Evolutionary conservation across 1,140 invertebrate species (phyloP).

Genomic region (Ceratina calcarata): DNA sequence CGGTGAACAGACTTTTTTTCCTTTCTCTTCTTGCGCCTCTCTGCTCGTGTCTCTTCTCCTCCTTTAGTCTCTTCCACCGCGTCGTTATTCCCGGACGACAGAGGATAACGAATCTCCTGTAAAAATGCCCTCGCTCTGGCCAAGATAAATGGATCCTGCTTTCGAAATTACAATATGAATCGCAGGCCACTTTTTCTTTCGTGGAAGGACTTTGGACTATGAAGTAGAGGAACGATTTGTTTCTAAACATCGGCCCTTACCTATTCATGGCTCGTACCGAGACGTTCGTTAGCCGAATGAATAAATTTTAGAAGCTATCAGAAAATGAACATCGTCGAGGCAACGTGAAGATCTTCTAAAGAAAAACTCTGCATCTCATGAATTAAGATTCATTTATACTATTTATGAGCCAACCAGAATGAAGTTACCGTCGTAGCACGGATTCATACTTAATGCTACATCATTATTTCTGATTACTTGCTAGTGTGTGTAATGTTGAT

Average conservation of each 20-base stretch:
- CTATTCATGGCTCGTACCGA: constrained; percentile 54
- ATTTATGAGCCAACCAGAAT: too few relatives aligned
- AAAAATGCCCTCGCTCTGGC: constrained; percentile 32
- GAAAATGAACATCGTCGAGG: too few relatives aligned
- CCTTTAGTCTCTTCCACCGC: not conserved
- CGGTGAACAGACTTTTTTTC: constrained; percentile 27
- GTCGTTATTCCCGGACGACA: constrained; percentile 22
- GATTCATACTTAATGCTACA: too few relatives aligned
- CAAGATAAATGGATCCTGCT: constrained; percentile 62
- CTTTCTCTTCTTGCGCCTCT: not conserved
- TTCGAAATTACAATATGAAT: constrained; percentile 66
- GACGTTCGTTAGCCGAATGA: constrained; percentile 45
- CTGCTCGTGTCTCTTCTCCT: not conserved
- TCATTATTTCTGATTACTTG: too few relatives aligned
- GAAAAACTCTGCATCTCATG: too few relatives aligned
- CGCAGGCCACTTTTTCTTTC: constrained; percentile 44
- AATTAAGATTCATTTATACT: too few relatives aligned
- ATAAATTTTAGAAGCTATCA: constrained; percentile 43
- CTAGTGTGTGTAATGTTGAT: too few relatives aligned
- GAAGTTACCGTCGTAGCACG: too few relatives aligned
- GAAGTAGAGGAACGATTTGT: constrained; percentile 23
- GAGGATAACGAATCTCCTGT: constrained; percentile 58
- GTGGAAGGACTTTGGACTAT: constrained; percentile 2
- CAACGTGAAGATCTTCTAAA: too few relatives aligned
- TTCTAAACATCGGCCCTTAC: constrained; percentile 41